phyloP scores from a whole-genome alignment of 2,797 vertebrate genomes.

The Peromyscus eremicus region DNA sequence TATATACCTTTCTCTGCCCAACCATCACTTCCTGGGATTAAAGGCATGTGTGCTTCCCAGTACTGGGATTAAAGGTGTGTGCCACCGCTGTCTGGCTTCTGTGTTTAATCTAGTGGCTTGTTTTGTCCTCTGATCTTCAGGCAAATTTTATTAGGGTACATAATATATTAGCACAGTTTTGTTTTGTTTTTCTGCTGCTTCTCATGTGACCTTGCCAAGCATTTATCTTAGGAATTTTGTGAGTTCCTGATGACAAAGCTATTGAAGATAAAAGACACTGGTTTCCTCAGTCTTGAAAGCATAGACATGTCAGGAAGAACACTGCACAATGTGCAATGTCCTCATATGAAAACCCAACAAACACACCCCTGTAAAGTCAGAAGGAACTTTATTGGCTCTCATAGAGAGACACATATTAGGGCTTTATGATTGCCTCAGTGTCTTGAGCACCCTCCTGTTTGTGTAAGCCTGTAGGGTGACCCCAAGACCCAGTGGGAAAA shows the following conservation, averaged over 20 bases:
- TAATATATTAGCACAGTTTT: not conserved
- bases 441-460: not conserved
- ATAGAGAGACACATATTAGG: not conserved
- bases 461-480: not conserved
- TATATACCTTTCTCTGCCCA: no score
- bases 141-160: no score
- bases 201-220: not conserved
- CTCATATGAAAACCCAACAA: not conserved
- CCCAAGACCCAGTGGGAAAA: not conserved
- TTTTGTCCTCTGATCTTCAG: no score
- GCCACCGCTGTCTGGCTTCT: no score
- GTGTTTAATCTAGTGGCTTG: no score
- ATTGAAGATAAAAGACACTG: not conserved
- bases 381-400: not conserved
- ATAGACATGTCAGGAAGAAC: not conserved
- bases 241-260: not conserved
- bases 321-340: not conserved
- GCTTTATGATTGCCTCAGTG: not conserved
- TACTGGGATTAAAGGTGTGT: no score
- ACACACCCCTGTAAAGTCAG: not conserved
- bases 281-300: no score
- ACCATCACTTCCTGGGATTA: no score
- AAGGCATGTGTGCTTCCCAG: no score
- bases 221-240: not conserved
- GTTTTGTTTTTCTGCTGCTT: not conserved